These are phyloP conservation scores for Pandemis corylana DNA, from an alignment of 2,888 invertebrate genomes.

Conservation along the genomic window DNA sequence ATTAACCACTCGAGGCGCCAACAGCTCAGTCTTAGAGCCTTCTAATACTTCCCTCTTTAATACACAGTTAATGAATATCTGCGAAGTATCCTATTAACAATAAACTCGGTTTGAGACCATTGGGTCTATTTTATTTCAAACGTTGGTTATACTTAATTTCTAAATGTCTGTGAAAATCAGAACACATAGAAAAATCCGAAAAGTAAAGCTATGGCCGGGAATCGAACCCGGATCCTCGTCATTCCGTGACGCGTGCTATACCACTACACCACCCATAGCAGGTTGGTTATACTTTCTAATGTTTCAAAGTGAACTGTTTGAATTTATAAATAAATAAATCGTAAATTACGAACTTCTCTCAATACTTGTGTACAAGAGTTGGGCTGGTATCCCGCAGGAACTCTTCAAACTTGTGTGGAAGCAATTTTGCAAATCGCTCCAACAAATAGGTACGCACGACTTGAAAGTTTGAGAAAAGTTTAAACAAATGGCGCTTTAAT, in stretches of 20 bases:
- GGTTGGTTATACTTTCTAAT: neutral
- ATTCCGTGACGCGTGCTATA: too few species aligned
- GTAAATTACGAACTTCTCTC: constrained; percentile 42
- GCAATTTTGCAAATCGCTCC: constrained; percentile 70
- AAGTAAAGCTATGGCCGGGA: too few species aligned
- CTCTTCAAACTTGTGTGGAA: constrained; percentile 53
- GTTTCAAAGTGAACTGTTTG: neutral
- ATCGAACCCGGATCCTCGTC: too few species aligned
- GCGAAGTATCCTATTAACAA: constrained; percentile 2
- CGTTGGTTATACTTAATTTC: neutral
- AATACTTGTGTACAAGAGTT: constrained; percentile 59
- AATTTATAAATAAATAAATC: constrained; percentile 3
- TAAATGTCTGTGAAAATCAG: too few species aligned
- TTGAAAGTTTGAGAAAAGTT: constrained; percentile 62
- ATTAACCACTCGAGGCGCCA: constrained; percentile 45
- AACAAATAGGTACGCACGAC: constrained; percentile 63
- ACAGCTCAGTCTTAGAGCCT: constrained; percentile 19
- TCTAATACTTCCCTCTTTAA: constrained; percentile 17
- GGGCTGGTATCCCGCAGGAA: constrained; percentile 56
- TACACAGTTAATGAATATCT: constrained; percentile 23
- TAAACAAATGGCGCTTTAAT: constrained; percentile 66
- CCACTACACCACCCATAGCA: too few species aligned
- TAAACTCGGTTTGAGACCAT: neutral
- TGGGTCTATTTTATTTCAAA: neutral
- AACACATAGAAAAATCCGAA: too few species aligned